phyloP scores from a whole-genome alignment of 2,113 vertebrate species.

The Felis chaus region DNA sequence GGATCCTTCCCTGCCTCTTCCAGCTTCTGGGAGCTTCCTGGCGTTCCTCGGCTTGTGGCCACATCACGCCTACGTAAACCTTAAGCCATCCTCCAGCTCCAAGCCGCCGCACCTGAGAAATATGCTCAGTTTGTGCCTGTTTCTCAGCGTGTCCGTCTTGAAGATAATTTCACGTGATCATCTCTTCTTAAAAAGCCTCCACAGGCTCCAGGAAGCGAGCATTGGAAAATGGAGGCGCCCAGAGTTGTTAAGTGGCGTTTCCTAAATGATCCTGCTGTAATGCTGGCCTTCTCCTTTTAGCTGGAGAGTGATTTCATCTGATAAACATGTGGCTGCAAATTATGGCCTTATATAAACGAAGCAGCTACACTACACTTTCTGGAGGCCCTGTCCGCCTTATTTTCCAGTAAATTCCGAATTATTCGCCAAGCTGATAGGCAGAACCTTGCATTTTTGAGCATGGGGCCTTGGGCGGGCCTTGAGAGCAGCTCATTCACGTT shows the following conservation, averaged over 20 bases:
- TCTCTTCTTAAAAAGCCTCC: not conserved
- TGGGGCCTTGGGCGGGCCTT: not conserved
- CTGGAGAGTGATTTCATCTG: slow-evolving; percentile 82
- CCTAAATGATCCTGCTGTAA: slow-evolving; percentile 64
- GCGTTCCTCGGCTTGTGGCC: not conserved
- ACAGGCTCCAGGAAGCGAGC: not conserved
- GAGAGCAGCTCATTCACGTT: not conserved
- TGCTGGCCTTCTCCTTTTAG: slow-evolving; percentile 81
- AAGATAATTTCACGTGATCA: not conserved
- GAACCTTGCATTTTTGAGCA: not conserved
- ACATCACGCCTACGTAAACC: not conserved
- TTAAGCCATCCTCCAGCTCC: not conserved
- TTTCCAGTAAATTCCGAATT: slow-evolving; percentile 52
- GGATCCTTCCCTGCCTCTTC: not conserved
- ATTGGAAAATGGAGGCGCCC: not conserved
- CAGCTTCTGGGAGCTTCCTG: not conserved
- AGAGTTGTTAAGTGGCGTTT: slow-evolving; percentile 7
- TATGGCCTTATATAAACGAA: slow-evolving; percentile 85
- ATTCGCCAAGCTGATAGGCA: not conserved
- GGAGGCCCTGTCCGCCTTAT: not conserved
- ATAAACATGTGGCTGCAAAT: slow-evolving; percentile 85
- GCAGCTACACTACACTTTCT: slow-evolving; percentile 36
- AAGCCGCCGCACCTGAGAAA: not conserved
- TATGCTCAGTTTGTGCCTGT: not conserved
- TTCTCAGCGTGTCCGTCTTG: not conserved